Base-by-base conservation (phyloP, 2,113 vertebrate genomes). In the Bufo bufo region DNA sequence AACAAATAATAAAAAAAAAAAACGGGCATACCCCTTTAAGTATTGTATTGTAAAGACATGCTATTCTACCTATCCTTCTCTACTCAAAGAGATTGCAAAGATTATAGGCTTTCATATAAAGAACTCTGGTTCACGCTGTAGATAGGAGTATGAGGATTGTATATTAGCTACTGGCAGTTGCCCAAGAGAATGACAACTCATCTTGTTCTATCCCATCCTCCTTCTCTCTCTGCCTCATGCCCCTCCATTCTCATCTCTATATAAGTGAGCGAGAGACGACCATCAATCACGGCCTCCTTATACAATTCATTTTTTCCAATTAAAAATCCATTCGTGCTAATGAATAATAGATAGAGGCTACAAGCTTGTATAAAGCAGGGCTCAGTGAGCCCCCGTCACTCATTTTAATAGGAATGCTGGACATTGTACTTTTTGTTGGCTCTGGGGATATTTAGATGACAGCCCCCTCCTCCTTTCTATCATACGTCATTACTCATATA, bases 301-400 rank as follows among this genome's bases (percentile, higher is more conserved):
- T 88, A 88, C 80, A 88, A 88, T 84, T 88, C 87, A 88, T 88
- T 88, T 88, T 88, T 88, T 88, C 87, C 80, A 88, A 88, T 88
- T 88, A 88, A 88, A 88, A 88, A 88, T 88, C 87, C 71, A 88
- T 88, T 88, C 87, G 84, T 77, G 71, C 80, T 88, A 88, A 88
- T 88, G 80, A 88, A 88, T 88, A 77, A 88, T 83, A 88, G 87
- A 88, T 88, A 77, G 87, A 84, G 72, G 59, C 54, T 13, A 88
- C 80, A 84, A 63, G 66, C 71, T 66, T 83, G 80, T 65, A 54
- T 20, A 77, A 88, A 77, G 58, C 45, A 77, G 72, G 58, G 63
- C 87, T 82, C 85, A 65, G 71, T 43, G 45, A 88, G 87, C 77
- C 77, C 54, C 19, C 84, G 87, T 88, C 87, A 88, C 71, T 88